Base-by-base conservation (phyloP, 2,888 invertebrate genomes). In the Bombyx huttoni region DNA sequence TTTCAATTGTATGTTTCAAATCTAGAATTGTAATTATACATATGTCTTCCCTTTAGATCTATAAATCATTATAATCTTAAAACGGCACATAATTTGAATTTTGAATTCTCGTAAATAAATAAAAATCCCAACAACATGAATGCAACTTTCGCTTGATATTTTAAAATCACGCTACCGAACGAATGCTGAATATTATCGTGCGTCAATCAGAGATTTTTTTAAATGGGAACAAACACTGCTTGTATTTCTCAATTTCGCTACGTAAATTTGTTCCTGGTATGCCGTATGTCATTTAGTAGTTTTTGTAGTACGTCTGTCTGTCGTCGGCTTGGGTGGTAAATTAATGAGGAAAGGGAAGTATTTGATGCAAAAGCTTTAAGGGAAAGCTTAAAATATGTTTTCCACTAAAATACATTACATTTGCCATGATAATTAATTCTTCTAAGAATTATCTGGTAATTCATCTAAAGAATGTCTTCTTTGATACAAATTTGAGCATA, bases 191-290 rank as follows among this genome's bases (percentile, higher is more conserved):
- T 84, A 79, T 84, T 83, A 84, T 86, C 12, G 40, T 12, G 12
- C 12, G 84, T 86, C 84, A 87, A 87, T 87, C 86, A 84, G 81
- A 81, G 73, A 74, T 78, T 64, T 75, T 80, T 81, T 78, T 75
- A 68, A 61, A 66, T 60, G 63, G 72, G 78, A 81, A 80, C 75
- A 71, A 70, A 68, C 24, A 24, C 24, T 71, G 63, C 69, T 70
- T 83, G 83, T 79, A 86, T 77, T 81, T 87, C 84, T 85, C 83
- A 86, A 86, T 86, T 85, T 81, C 59, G 65, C 67, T 77, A 78
- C 87, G 82, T 84, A 82, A 84, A 78, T 80, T 71, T 76, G 75
- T 72, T 64, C 66, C 55, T 58, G 65, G 69, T 67, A 67, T 76
- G 79, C 79, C 65, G 79, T 76, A 82, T 80, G 81, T 87, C 83